Base-by-base conservation (phyloP, 2,888 invertebrate genomes). In the Macaria liturata region DNA sequence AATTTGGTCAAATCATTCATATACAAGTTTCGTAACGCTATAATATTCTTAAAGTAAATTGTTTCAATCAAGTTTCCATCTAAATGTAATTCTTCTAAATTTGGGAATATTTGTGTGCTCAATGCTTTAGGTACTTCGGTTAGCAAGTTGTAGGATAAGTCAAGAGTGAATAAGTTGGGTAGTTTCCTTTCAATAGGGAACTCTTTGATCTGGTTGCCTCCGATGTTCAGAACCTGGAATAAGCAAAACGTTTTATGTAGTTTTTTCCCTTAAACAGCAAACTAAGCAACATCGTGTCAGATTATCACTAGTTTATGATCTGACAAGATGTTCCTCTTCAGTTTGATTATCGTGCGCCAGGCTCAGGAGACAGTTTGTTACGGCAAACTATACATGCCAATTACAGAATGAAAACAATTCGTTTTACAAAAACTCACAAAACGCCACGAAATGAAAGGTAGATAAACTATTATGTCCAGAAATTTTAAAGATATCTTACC, bases 71-170 rank as follows among this genome's bases (percentile, higher is more conserved):
- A 90, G 79, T 94, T 94, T 59, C 89, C 90, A 70, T 93, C 93
- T 46, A 94, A 74, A n/a, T 85, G 74, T 4, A 94, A 77, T 46
- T 86, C 87, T 50, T 87, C 85, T 59, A 94, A 78, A 66, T 80
- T 80, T 0, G 94, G 93, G 40, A 93, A 84, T 51, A 85, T 81
- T 52, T 85, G 78, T 0, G 76, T 72, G 64, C 75, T 91, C 32
- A 93, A 70, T 32, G 81, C 76, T 65, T 84, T 80, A 3, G 94
- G 93, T 60, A 94, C 78, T 54, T 80, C 82, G 0, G 74, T 63
- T 30, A 94, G 73, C 6, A 83, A 66, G 66, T 94, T 94, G 67
- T 88, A 86, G 0, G 93, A 93, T 32, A 94, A 49, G 67, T 94
- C 93, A 55, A 94, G 67, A 43, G 77, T 86, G 68, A 81, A 84